A percentile compares a stretch with the other conserved stretches of the same genome.
Conservation (phyloP, 2,888 invertebrate genomes). For the Ochlodes sylvanus region DNA sequence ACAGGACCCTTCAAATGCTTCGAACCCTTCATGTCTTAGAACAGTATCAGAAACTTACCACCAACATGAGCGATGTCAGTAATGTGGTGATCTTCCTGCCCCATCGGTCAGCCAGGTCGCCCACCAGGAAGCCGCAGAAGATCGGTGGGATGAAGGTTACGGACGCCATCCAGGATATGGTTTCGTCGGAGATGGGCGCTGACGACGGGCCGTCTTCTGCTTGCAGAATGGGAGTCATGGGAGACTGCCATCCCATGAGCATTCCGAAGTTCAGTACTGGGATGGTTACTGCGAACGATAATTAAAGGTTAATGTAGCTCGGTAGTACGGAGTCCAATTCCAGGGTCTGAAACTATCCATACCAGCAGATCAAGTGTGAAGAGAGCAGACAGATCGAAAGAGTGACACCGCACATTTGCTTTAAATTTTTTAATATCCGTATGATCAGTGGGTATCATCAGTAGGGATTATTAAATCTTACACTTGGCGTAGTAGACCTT, state of each 20-base stretch:
- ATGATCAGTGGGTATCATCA: no score
- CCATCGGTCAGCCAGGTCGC: slow-evolving; percentile 79
- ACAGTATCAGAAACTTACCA: slow-evolving; percentile 62
- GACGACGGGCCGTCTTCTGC: slow-evolving; percentile 75
- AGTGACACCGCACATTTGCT: no score
- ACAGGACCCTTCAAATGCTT: no score
- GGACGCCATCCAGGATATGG: slow-evolving; percentile 85
- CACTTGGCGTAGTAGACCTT: no score
- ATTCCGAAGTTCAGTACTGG: slow-evolving; percentile 84
- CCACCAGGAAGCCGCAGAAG: slow-evolving; percentile 82
- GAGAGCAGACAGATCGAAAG: no score
- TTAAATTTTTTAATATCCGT: no score
- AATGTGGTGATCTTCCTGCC: slow-evolving; percentile 83
- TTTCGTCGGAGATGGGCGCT: slow-evolving; percentile 75
- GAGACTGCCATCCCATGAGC: slow-evolving; percentile 85
- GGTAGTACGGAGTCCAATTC: no score
- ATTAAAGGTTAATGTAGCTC: no score
- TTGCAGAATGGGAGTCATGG: slow-evolving; percentile 81
- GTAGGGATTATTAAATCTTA: no score
- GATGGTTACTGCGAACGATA: slow-evolving; percentile 74
- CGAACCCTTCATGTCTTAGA: no score
- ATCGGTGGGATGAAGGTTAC: slow-evolving; percentile 84
- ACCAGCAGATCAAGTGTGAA: no score
- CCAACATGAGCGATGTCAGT: slow-evolving; percentile 82
- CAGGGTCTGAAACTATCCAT: no score